phyloP scores from a whole-genome alignment of 1,140 invertebrate species.

The Leguminivora glycinivorella region DNA sequence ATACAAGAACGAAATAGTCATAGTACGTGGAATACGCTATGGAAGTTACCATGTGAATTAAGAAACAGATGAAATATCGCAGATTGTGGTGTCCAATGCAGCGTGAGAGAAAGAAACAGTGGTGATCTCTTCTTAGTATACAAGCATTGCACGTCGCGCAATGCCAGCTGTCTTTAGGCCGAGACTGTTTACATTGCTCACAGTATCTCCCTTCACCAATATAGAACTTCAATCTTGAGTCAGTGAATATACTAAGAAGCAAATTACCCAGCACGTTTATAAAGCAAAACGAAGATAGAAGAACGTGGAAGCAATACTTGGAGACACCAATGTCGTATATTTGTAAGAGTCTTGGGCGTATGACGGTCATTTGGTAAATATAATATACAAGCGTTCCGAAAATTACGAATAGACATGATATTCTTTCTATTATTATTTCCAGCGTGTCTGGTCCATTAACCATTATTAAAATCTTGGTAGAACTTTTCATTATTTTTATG shows the following conservation, averaged over 20 bases:
- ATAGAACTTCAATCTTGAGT: background rate
- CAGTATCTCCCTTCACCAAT: background rate
- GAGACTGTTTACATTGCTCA: background rate
- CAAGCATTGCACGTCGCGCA: constrained; percentile 11
- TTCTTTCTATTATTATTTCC: background rate
- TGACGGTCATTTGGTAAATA: background rate
- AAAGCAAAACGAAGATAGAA: background rate
- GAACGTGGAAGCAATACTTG: background rate
- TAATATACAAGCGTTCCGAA: background rate
- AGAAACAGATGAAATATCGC: constrained; percentile 16
- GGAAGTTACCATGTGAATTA: background rate
- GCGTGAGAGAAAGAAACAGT: background rate
- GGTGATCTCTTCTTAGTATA: background rate
- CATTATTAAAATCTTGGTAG: background rate
- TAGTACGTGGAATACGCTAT: background rate
- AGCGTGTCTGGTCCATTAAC: background rate
- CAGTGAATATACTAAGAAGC: constrained; percentile 1
- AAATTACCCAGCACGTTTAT: background rate
- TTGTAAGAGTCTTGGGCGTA: background rate
- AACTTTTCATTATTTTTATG: background rate
- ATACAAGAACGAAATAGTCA: background rate
- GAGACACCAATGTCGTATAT: background rate
- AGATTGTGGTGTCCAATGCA: background rate
- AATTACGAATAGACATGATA: background rate
- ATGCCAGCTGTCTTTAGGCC: background rate